Evolutionary conservation across 2,888 invertebrate genomes (phyloP).

Genomic region (Drosophila ustulata): DNA sequence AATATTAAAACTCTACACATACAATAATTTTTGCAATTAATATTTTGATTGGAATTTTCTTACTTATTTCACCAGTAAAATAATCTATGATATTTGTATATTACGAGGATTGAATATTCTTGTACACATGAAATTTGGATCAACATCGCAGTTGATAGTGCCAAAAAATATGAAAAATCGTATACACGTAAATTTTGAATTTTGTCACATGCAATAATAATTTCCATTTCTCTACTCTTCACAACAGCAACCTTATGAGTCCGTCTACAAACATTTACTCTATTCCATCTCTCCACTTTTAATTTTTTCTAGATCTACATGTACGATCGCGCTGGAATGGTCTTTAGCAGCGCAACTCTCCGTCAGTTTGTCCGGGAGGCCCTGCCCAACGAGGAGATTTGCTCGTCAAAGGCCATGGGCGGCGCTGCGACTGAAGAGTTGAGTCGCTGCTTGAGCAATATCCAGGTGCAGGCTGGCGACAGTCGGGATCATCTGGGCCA

Average conservation of each 20-base stretch:
- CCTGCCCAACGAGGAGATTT: conserved; percentile 87
- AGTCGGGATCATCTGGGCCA: conserved; percentile 88
- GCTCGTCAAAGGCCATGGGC: conserved; percentile 84
- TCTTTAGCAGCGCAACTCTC: conserved; percentile 93
- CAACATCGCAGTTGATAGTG: no score
- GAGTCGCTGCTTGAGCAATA: conserved; percentile 91
- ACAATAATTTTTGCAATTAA: no score
- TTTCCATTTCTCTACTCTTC: not conserved
- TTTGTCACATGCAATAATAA: no score
- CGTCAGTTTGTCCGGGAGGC: conserved; percentile 90
- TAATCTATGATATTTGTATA: no score
- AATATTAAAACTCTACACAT: no score
- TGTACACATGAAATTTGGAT: no score
- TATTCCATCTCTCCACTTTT: not conserved
- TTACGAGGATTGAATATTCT: no score
- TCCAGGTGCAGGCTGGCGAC: conserved; percentile 95
- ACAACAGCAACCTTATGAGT: not conserved
- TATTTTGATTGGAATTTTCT: no score
- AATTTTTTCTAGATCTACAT: conserved; percentile 89
- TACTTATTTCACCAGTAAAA: no score
- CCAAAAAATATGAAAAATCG: no score
- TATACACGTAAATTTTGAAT: no score
- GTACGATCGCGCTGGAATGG: conserved; percentile 96
- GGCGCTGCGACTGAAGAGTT: conserved; percentile 68
- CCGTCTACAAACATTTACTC: not conserved